Percentiles rank a stretch among this genome's conserved stretches.
These are phyloP conservation scores for Sternotherus odoratus DNA, from an alignment of 2,797 vertebrate species.

Conservation along the genomic window DNA sequence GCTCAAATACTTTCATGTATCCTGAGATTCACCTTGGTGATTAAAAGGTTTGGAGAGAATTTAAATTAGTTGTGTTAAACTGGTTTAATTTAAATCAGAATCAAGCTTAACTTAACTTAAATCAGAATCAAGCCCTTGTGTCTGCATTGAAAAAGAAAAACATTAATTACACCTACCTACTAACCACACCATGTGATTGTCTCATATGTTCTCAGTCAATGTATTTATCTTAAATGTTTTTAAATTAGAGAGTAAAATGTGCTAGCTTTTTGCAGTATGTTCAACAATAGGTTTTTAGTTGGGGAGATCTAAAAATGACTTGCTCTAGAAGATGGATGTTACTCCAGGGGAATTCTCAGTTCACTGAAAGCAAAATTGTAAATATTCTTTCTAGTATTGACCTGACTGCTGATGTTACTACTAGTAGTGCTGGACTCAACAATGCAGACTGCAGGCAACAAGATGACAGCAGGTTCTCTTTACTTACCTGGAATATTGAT, in stretches of 20 bases:
- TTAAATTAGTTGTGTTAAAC: not conserved
- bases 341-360: not conserved
- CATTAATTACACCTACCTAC: not conserved
- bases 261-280: not conserved
- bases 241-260: not conserved
- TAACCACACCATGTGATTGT: not conserved
- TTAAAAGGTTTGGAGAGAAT: not conserved
- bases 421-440: not conserved
- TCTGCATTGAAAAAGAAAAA: fast-evolving
- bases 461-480: constrained; percentile 84
- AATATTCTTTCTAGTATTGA: constrained; percentile 85
- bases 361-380: not conserved
- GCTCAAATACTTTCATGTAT: not conserved
- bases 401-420: constrained; percentile 85
- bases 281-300: not conserved
- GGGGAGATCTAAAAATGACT: not conserved
- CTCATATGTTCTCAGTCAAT: not conserved
- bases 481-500: constrained; percentile 96
- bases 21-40: no score
- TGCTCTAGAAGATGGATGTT: not conserved
- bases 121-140: not conserved
- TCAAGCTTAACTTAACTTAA: not conserved
- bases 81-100: not conserved
- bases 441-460: constrained; percentile 48
- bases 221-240: fast-evolving